Percentiles rank a stretch among this genome's conserved stretches.
These are phyloP conservation scores for Eonycteris spelaea DNA, from an alignment of 2,113 vertebrate genomes.

Conservation along the genomic window DNA sequence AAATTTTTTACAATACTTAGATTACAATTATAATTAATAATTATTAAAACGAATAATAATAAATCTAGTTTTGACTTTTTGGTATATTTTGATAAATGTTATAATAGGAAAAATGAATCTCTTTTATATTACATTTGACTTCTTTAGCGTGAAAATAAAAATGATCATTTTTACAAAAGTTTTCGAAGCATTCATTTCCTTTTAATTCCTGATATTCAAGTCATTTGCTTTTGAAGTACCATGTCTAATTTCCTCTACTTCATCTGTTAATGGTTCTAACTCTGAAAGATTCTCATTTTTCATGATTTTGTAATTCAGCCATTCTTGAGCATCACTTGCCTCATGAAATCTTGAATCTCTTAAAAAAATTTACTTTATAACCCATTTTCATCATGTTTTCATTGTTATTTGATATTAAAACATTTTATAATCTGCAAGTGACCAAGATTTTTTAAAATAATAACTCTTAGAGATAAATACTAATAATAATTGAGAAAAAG, in stretches of 20 bases:
- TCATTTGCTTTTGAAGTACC: conserved; percentile 3
- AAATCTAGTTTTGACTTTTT: neutral
- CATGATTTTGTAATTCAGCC: neutral
- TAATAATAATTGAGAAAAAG: neutral
- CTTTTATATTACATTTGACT: neutral
- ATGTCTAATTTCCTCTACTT: neutral
- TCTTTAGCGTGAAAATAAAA: neutral
- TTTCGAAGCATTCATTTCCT: neutral
- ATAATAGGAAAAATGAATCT: neutral
- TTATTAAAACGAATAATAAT: neutral
- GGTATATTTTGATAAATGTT: neutral
- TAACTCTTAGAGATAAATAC: neutral
- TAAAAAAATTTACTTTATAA: neutral
- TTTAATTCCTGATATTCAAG: neutral
- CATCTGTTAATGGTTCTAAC: neutral
- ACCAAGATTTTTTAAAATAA: neutral
- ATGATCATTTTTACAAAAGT: neutral
- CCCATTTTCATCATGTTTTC: neutral
- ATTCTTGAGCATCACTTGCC: neutral
- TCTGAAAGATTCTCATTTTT: neutral
- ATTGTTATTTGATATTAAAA: neutral
- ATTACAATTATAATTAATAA: neutral
- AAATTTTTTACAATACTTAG: neutral
- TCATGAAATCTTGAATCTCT: neutral
- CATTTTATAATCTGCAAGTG: neutral